Evolutionary conservation across 2,888 invertebrate genomes (phyloP).

Genomic region (Hydropsyche betteni): DNA sequence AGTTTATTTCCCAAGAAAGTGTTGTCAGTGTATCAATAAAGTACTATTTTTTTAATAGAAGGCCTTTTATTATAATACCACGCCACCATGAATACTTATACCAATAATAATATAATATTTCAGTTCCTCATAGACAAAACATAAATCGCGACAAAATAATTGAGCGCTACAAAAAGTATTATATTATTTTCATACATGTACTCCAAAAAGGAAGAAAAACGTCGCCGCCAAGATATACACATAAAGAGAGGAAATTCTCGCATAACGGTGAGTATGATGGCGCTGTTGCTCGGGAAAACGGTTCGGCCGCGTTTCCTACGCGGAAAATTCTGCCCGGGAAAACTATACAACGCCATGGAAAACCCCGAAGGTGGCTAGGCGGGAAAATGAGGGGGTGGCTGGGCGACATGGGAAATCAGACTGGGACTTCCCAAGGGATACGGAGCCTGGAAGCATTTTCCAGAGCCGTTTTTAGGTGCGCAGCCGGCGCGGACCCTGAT

Average conservation of each 20-base stretch:
- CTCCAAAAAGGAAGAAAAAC: neutral
- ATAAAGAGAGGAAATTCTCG: constrained; percentile 9
- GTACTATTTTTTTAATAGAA: constrained; percentile 47
- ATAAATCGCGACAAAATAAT: constrained; percentile 15
- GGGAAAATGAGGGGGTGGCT: neutral
- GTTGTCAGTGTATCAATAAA: constrained; percentile 52
- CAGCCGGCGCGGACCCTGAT: constrained; percentile 34
- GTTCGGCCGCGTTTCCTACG: neutral
- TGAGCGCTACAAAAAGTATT: constrained; percentile 11
- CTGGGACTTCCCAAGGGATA: constrained; percentile 12
- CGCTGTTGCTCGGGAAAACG: constrained; percentile 17
- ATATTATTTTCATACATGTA: constrained; percentile 10
- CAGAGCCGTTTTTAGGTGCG: constrained; percentile 40
- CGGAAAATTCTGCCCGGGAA: constrained; percentile 4
- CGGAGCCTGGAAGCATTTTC: constrained; percentile 37
- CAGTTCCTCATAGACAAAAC: neutral
- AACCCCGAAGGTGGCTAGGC: neutral
- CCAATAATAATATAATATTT: no score
- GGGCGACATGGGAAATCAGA: constrained; percentile 42
- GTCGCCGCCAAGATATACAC: neutral
- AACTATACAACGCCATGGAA: neutral
- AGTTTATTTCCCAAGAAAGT: constrained; percentile 49
- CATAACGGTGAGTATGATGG: constrained; percentile 23
- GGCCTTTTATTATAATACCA: constrained; percentile 8
- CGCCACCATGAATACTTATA: neutral